Evolutionary conservation across 2,888 invertebrate species (phyloP).

Genomic region (Dendrolimus houi): DNA sequence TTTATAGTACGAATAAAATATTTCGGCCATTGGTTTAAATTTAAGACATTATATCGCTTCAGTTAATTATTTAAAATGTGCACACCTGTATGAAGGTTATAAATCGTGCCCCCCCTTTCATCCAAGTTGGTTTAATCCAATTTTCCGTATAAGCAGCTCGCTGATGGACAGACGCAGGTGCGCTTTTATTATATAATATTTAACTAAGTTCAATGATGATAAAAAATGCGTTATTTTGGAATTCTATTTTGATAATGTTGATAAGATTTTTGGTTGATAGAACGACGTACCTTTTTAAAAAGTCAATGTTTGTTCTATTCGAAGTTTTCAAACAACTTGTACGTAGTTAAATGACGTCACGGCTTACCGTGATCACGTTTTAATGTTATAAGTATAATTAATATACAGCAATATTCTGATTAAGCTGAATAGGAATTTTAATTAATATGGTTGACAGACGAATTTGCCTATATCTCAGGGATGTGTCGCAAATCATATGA

Average conservation of each 20-base stretch:
- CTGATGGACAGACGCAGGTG: constrained; percentile 10
- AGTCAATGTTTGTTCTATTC: too few relatives aligned
- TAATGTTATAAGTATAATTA: too few relatives aligned
- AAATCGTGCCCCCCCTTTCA: not conserved
- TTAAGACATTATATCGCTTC: not conserved
- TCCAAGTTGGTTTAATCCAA: constrained; percentile 9
- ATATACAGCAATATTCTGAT: too few relatives aligned
- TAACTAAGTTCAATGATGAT: constrained; percentile 2
- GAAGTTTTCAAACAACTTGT: too few relatives aligned
- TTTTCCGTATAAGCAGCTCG: constrained; percentile 3
- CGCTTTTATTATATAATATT: constrained; percentile 10
- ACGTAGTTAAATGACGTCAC: too few relatives aligned
- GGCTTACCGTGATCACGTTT: too few relatives aligned
- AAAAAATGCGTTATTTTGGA: not conserved
- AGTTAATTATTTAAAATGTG: not conserved
- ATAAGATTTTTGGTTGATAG: not conserved
- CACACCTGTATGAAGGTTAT: not conserved
- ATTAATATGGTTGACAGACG: too few relatives aligned
- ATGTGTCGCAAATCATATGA: too few relatives aligned
- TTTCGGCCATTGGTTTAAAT: not conserved
- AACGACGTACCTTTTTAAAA: too few relatives aligned
- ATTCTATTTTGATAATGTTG: not conserved
- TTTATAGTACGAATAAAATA: not conserved
- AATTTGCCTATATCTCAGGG: too few relatives aligned
- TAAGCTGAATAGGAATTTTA: too few relatives aligned